phyloP scores from a whole-genome alignment of 2,888 invertebrate genomes.

The Spicauda simplicius region DNA sequence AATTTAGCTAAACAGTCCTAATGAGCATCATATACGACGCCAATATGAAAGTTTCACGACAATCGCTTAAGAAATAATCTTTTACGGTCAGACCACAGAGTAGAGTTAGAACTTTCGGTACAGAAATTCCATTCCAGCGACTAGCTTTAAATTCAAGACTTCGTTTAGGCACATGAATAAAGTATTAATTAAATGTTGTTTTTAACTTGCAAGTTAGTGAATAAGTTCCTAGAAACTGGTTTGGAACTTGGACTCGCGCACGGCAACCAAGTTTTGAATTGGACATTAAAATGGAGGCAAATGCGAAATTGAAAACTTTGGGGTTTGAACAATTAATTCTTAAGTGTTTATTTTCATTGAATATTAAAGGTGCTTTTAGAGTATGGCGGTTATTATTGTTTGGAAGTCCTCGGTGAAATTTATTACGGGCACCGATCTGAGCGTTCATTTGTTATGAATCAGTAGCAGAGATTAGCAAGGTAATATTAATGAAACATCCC shows the following conservation, averaged over 20 bases:
- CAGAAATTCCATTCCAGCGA: not conserved
- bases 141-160: constrained; percentile 30
- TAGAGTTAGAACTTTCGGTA: not conserved
- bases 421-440: not conserved
- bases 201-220: constrained; percentile 41
- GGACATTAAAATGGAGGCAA: constrained; percentile 40
- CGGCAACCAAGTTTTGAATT: constrained; percentile 38
- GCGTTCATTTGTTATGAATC: not conserved
- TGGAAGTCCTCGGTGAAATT: not conserved
- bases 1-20: too few relatives aligned
- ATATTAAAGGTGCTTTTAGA: constrained; percentile 12
- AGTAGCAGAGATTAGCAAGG: not conserved
- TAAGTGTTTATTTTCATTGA: constrained; percentile 32
- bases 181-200: constrained; percentile 48
- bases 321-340: constrained; percentile 32
- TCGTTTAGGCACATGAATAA: constrained; percentile 40
- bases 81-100: not conserved
- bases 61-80: not conserved
- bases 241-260: constrained; percentile 31
- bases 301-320: constrained; percentile 33
- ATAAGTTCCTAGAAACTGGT: constrained; percentile 41
- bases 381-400: not conserved
- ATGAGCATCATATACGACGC: too few relatives aligned
- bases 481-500: too few relatives aligned
- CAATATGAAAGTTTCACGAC: too few relatives aligned